These are phyloP conservation scores for Notothenia rossii DNA, from an alignment of 2,113 vertebrate species.

Conservation along the genomic window DNA sequence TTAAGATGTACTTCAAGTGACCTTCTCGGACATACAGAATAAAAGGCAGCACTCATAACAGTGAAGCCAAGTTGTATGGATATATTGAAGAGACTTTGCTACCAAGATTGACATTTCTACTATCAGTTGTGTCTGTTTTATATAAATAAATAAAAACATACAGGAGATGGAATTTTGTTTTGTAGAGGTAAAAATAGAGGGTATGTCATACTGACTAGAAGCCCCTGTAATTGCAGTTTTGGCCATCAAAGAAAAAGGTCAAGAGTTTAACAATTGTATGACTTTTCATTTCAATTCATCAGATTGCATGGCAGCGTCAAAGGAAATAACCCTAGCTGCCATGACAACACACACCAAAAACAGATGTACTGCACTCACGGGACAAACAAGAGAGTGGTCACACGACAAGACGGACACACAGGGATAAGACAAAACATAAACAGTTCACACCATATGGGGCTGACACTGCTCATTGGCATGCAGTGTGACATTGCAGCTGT, in stretches of 20 bases:
- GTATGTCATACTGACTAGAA: background rate
- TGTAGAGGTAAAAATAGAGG: no score
- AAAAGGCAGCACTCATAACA: background rate
- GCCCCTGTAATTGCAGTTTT: background rate
- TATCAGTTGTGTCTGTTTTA: no score
- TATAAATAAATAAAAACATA: background rate
- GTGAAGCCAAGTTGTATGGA: background rate
- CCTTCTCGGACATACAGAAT: background rate
- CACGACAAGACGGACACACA: background rate
- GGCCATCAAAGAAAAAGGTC: background rate
- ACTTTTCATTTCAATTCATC: background rate
- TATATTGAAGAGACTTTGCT: background rate
- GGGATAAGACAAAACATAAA: background rate
- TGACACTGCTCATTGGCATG: conserved; percentile 6
- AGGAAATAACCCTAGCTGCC: background rate
- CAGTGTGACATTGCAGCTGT: background rate
- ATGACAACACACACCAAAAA: conserved; percentile 4
- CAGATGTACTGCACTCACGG: background rate
- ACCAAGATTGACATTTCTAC: background rate
- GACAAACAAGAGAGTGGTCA: background rate
- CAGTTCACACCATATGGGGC: background rate
- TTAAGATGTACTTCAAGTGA: background rate
- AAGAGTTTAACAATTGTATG: background rate
- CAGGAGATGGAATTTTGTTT: background rate
- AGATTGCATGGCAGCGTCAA: background rate